Evolutionary conservation across 2,888 invertebrate genomes (phyloP), one percentile per base, ranked within the genome.

Genomic region (Eristalinus sepulchralis): DNA sequence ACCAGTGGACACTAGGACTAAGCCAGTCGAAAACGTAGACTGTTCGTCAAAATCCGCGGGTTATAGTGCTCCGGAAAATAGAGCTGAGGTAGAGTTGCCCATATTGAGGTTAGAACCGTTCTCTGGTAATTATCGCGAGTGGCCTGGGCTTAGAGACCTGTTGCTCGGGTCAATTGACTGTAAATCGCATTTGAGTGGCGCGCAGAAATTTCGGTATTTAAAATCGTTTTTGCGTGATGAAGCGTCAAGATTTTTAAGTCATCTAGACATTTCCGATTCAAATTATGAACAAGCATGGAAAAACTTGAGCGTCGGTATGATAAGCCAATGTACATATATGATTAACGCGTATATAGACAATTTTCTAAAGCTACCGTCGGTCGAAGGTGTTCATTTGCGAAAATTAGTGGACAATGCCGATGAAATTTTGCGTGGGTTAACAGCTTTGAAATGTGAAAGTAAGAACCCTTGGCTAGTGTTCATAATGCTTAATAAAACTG

Each of bases 171-270:
- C 67, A 13, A 34, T 77, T 27, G 70, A 70, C 17, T 63, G 57
- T 17, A 57, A 31, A 13, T 1, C 33, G 11, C 33, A 33, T 5
- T 47, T 70, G 17, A 33, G 53, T 1, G 63, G 63, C 20, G 36
- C 70, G 0, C 57, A 70, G 39, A 78, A 77, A 62, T 17, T 77
- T 13, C 22, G 67, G n/a, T 76, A 67, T 17, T 27, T 76, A 1
- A 76, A 76, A 62, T 77, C 67, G 0, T 68, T 68, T 68, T n/a
- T 76, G 33, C 10, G n/a, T 1, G 59, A 60, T 22, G 59, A 76
- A 59, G 76, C 47, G 4, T 33, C 67, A 9, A 76, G 60, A 20
- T 17, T 76, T 0, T 68, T 76, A 6, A 67, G 55, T 53, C 11
- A 53, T 20, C 27, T 67, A 2, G 53, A 67, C 1, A 53, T 60